These are phyloP conservation scores for Ashinkailepas kermadecensis DNA, from an alignment of 2,888 invertebrate genomes.

Conservation along the genomic window DNA sequence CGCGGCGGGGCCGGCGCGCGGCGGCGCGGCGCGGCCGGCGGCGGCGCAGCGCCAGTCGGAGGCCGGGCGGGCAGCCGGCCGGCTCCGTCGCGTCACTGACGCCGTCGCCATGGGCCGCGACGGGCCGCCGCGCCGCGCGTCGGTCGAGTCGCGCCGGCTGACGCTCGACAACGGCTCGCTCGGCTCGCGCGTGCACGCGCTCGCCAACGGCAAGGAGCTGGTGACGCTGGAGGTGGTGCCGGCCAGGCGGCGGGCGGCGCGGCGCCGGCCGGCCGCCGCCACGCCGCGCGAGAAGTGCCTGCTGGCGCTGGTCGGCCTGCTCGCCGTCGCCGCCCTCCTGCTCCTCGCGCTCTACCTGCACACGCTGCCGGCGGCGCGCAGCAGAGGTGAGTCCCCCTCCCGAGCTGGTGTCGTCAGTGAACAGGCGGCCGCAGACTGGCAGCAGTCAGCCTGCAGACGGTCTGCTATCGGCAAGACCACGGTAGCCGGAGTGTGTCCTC, in stretches of 20 bases:
- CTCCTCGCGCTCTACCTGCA: neutral
- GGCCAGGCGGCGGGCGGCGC: neutral
- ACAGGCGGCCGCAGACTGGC: too few species aligned
- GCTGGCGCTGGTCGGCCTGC: neutral
- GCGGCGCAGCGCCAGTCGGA: neutral
- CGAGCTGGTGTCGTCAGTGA: too few species aligned
- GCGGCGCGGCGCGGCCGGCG: neutral
- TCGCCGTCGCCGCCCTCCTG: neutral
- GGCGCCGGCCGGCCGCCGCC: neutral
- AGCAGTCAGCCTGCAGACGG: too few species aligned
- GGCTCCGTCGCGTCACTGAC: neutral
- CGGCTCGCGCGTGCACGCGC: neutral
- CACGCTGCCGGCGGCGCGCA: neutral
- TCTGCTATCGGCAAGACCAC: too few species aligned
- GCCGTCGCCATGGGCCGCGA: neutral
- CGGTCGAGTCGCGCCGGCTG: neutral
- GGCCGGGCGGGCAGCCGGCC: neutral
- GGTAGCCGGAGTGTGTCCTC: too few species aligned
- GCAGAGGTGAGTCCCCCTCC: neutral
- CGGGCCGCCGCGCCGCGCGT: neutral
- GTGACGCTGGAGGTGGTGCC: neutral
- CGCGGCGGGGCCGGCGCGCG: neutral
- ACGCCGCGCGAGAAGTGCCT: neutral
- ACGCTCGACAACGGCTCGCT: neutral
- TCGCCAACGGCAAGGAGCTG: neutral